Conservation (phyloP, 2,113 vertebrate species). For the Strix uralensis region DNA sequence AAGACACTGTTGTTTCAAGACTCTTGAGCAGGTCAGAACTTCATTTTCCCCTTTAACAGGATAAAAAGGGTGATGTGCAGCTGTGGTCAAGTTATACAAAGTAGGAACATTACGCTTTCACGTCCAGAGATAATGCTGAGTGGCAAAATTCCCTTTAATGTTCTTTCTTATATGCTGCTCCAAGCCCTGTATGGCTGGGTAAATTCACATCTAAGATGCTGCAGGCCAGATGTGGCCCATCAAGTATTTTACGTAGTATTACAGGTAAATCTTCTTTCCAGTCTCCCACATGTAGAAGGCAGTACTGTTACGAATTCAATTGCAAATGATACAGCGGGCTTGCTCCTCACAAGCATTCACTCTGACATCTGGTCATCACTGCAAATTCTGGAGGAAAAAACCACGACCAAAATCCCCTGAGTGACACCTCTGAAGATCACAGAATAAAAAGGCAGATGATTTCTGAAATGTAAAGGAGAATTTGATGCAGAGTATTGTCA, state of each 20-base stretch:
- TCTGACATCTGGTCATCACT: neutral
- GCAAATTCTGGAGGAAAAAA: neutral
- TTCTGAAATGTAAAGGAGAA: neutral
- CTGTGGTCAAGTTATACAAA: neutral
- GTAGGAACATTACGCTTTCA: neutral
- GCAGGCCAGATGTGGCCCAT: neutral
- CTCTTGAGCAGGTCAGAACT: neutral
- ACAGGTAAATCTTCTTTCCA: neutral
- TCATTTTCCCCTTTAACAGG: neutral
- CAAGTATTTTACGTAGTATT: neutral
- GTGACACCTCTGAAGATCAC: neutral
- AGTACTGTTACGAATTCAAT: neutral
- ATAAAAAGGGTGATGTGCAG: neutral
- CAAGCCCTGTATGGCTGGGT: neutral
- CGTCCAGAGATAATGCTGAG: neutral
- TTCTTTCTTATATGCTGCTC: neutral
- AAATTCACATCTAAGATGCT: neutral
- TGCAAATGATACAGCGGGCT: neutral
- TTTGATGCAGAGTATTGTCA: neutral
- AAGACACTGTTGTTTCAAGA: neutral
- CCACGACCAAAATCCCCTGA: fast-evolving
- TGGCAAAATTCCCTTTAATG: neutral
- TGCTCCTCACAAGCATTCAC: neutral
- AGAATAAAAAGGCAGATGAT: neutral
- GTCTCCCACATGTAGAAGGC: neutral